These are phyloP conservation scores for Adoxophyes honmai DNA, from an alignment of 1,140 invertebrate species.

Conservation along the genomic window DNA sequence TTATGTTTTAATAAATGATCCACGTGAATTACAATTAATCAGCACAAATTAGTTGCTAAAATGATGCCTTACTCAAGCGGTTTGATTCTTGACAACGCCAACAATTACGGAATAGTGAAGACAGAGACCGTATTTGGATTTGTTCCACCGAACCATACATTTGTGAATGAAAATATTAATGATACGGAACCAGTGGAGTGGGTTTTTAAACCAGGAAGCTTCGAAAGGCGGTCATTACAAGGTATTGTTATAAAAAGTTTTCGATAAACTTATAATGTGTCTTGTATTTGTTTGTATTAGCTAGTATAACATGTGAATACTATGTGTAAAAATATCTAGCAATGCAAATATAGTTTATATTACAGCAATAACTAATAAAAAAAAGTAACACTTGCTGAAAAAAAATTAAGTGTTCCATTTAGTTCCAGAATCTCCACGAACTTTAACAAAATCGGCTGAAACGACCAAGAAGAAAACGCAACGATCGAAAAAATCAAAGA, in stretches of 20 bases:
- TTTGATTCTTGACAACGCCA: constrained; percentile 41
- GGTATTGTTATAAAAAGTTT: no score
- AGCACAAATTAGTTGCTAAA: constrained; percentile 7
- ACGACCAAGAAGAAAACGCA: constrained; percentile 22
- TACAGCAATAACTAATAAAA: no score
- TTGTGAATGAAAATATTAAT: constrained; percentile 31
- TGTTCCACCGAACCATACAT: constrained; percentile 25
- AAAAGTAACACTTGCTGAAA: no score
- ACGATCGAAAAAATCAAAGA: constrained; percentile 23
- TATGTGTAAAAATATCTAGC: no score
- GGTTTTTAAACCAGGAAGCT: constrained; percentile 35
- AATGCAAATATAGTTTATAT: no score
- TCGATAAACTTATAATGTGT: no score
- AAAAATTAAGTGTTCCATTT: no score
- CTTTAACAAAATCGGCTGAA: constrained; percentile 10
- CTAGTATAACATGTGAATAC: no score
- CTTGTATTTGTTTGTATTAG: no score
- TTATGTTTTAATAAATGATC: no score
- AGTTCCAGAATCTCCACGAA: background rate
- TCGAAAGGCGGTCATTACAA: constrained; percentile 32
- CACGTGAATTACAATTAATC: background rate
- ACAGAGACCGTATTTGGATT: constrained; percentile 47
- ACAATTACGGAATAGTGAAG: constrained; percentile 49
- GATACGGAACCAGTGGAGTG: constrained; percentile 34
- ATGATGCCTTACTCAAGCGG: constrained; percentile 46